phyloP scores from a whole-genome alignment of 2,888 invertebrate species.

The Brachyopa scutellaris region DNA sequence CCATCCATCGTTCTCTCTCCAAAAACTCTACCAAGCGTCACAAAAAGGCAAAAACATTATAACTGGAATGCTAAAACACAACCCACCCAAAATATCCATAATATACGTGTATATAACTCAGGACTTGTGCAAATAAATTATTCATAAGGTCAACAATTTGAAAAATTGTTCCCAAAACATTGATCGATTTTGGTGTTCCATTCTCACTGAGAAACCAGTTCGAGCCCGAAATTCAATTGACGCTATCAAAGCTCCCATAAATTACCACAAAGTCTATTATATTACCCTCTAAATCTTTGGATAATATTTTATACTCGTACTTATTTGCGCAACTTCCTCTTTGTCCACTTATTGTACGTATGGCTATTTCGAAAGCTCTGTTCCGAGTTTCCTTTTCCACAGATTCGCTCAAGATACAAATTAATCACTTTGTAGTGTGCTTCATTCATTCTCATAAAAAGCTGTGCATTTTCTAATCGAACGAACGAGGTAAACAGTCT shows the following conservation, averaged over 20 bases:
- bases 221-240: neutral
- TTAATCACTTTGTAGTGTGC: neutral
- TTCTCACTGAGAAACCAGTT: conserved; percentile 12
- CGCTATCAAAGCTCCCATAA: conserved; percentile 1
- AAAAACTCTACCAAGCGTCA: neutral
- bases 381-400: neutral
- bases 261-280: neutral
- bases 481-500: conserved; percentile 32
- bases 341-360: neutral
- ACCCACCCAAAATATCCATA: conserved; percentile 8
- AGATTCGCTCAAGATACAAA: too few species aligned
- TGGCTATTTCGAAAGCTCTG: too few species aligned
- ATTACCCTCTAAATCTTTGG: neutral
- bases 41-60: neutral
- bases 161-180: neutral
- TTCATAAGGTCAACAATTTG: conserved; percentile 4
- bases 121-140: conserved; percentile 13
- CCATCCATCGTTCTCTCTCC: too few species aligned
- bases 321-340: neutral
- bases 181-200: conserved; percentile 17
- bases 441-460: neutral
- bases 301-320: too few species aligned
- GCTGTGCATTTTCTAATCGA: neutral
- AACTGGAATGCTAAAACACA: neutral
- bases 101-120: conserved; percentile 1